Base-by-base conservation (phyloP, 2,888 invertebrate species). In the Sminthurinus aureus region DNA sequence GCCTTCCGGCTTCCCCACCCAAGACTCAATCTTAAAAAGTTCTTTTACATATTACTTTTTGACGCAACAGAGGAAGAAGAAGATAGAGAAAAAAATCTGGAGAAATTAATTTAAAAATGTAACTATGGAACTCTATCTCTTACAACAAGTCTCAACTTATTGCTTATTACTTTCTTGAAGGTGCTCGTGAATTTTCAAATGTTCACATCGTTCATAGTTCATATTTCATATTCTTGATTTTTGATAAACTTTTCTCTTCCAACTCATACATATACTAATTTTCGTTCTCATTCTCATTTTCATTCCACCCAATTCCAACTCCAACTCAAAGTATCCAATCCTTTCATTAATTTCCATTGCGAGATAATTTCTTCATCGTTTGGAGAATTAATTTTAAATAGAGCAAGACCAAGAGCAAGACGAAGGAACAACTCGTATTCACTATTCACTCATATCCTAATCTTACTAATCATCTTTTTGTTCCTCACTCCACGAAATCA, bases 1-100 rank as follows among this genome's bases (percentile, higher is more conserved):
- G 58, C 58, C 58, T 58, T 58, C 58, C 58, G 58, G 58, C 58
- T 58, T 58, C 58, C 58, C 58, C 58, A 58, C 58, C 58, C 58
- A 58, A 58, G 15, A 15, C 58, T 58, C 58, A 6, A 38, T 38
- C 38, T 38, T n/a, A n/a, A n/a, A n/a, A n/a, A n/a, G n/a, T 4
- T 38, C 38, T 38, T 38, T 38, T 38, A 6, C 38, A 38, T 38
- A 4, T 38, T 38, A 38, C 38, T 38, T 38, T 38, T n/a, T n/a
- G n/a, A 38, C 6, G 38, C 38, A 38, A 38, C 6, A 38, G 38
- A 38, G 38, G 3, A 38, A 38, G 38, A 38, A 38, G 38, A 38
- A 38, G 38, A 38, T 38, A 6, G 38, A 38, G 38, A 38, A 38
- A 38, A 38, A 38, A 38, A 38, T 38, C 38, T 38, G 38, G 38